A percentile compares a stretch with the other conserved stretches of the same genome.
Evolutionary conservation across 2,888 invertebrate genomes (phyloP).

Genomic region (Cyaniris semiargus): DNA sequence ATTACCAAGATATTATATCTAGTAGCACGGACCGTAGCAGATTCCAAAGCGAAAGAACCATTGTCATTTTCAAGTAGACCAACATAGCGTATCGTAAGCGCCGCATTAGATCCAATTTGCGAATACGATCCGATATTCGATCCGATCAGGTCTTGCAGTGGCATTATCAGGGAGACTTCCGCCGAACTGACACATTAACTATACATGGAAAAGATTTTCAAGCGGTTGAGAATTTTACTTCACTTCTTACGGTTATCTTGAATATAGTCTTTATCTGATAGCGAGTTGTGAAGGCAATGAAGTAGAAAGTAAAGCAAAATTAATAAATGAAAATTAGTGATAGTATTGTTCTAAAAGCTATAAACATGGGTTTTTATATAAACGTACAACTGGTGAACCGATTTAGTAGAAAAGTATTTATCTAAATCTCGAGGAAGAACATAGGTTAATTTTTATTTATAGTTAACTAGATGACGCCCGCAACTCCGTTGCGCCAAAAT

Average conservation of each 20-base stretch:
- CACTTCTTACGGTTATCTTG: neutral
- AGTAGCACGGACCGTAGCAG: neutral
- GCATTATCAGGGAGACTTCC: conserved; percentile 73
- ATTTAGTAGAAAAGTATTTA: too few relatives aligned
- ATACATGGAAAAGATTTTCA: conserved; percentile 17
- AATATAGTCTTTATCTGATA: conserved; percentile 26
- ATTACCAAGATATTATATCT: neutral
- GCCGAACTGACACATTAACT: conserved; percentile 45
- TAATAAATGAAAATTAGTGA: too few relatives aligned
- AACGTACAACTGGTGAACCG: too few relatives aligned
- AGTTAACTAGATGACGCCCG: too few relatives aligned
- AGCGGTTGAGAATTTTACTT: neutral
- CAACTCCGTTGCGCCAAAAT: too few relatives aligned
- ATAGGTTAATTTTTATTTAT: too few relatives aligned
- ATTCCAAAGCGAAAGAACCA: neutral
- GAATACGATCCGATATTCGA: conserved; percentile 76
- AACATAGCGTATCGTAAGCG: conserved; percentile 67
- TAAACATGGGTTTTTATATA: too few relatives aligned
- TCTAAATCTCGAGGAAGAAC: too few relatives aligned
- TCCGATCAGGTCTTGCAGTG: conserved; percentile 67
- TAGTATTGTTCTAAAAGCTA: too few relatives aligned
- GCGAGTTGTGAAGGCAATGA: too few relatives aligned
- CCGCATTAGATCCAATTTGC: conserved; percentile 81
- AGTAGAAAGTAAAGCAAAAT: too few relatives aligned
- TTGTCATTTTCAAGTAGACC: conserved; percentile 38